A percentile compares a stretch with the other conserved stretches of the same genome.
phyloP scores from a whole-genome alignment of 2,888 invertebrate species.

The Anagyrus pseudococci region DNA sequence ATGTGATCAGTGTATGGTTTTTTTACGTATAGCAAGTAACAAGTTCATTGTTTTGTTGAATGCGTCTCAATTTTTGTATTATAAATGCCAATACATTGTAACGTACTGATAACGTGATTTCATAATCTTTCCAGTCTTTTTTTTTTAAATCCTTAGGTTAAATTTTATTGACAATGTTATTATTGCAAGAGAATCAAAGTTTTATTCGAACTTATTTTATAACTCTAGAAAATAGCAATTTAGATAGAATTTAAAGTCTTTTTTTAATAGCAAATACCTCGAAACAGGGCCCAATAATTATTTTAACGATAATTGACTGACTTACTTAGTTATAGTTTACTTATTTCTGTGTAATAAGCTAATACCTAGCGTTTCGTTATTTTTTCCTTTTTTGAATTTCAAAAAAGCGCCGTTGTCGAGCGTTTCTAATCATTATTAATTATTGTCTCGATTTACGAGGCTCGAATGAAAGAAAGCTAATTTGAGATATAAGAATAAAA shows the following conservation, averaged over 20 bases:
- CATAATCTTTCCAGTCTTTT: slow-evolving; percentile 21
- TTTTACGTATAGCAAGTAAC: slow-evolving; percentile 10
- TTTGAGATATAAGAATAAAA: slow-evolving; percentile 3
- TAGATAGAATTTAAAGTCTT: slow-evolving; percentile 26
- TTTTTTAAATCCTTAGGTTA: slow-evolving; percentile 27
- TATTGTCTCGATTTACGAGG: slow-evolving; percentile 17
- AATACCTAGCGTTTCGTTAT: not conserved
- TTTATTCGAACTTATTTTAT: slow-evolving; percentile 28
- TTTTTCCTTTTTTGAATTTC: slow-evolving; percentile 2
- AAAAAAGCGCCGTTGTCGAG: slow-evolving; percentile 7
- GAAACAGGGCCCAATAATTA: slow-evolving; percentile 33
- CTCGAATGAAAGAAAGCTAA: not conserved
- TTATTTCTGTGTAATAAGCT: not conserved
- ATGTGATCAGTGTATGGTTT: too few species aligned
- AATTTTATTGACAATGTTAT: slow-evolving; percentile 25
- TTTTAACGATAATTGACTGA: slow-evolving; percentile 38
- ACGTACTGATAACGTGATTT: slow-evolving; percentile 28
- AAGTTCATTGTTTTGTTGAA: not conserved
- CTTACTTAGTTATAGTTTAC: slow-evolving; percentile 20
- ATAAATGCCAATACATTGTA: slow-evolving; percentile 32
- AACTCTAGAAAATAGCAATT: slow-evolving; percentile 28
- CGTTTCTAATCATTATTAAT: slow-evolving; percentile 1
- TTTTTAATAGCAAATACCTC: slow-evolving; percentile 28
- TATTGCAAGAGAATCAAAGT: slow-evolving; percentile 38
- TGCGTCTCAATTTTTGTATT: slow-evolving; percentile 16